phyloP scores from a whole-genome alignment of 1,140 invertebrate species.

The Tigriopus japonicus region DNA sequence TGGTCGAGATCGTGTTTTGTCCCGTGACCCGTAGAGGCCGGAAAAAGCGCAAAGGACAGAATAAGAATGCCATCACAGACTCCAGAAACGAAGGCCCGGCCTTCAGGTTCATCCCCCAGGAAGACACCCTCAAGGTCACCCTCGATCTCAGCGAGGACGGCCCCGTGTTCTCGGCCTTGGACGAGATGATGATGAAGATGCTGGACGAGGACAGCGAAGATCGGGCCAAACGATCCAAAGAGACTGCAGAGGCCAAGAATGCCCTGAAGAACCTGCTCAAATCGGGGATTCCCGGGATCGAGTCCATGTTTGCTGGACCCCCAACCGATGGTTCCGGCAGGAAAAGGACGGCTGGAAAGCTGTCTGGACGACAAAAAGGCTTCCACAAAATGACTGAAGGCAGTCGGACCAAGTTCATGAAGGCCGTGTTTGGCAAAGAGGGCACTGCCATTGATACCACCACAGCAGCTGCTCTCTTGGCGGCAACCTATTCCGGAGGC shows the following conservation, averaged over 20 bases:
- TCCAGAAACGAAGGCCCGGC: slow-evolving; percentile 10
- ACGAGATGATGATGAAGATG: slow-evolving; percentile 14
- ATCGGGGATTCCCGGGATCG: slow-evolving; percentile 13
- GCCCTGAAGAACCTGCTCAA: slow-evolving; percentile 10
- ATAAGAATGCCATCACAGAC: slow-evolving; percentile 2
- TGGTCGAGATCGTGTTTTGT: slow-evolving; percentile 15
- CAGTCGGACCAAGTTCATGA: slow-evolving; percentile 11
- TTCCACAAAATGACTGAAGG: slow-evolving; percentile 14
- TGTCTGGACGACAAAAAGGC: background rate
- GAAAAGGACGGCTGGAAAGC: background rate
- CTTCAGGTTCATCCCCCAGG: slow-evolving; percentile 6
- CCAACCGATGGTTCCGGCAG: background rate
- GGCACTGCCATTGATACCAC: slow-evolving; percentile 1
- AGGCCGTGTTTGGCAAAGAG: slow-evolving; percentile 12
- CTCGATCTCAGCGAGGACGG: slow-evolving; percentile 11
- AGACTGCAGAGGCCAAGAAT: slow-evolving; percentile 10
- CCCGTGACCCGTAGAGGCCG: slow-evolving; percentile 11
- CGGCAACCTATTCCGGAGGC: slow-evolving; percentile 11
- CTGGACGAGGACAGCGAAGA: background rate
- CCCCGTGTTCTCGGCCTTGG: slow-evolving; percentile 11
- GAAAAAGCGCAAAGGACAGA: slow-evolving; percentile 11
- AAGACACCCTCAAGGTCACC: slow-evolving; percentile 12
- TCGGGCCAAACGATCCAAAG: background rate
- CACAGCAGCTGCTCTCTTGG: slow-evolving; percentile 11
- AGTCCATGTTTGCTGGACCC: background rate